Base-by-base conservation (phyloP, 2,113 vertebrate species). In the Cacatua alba region DNA sequence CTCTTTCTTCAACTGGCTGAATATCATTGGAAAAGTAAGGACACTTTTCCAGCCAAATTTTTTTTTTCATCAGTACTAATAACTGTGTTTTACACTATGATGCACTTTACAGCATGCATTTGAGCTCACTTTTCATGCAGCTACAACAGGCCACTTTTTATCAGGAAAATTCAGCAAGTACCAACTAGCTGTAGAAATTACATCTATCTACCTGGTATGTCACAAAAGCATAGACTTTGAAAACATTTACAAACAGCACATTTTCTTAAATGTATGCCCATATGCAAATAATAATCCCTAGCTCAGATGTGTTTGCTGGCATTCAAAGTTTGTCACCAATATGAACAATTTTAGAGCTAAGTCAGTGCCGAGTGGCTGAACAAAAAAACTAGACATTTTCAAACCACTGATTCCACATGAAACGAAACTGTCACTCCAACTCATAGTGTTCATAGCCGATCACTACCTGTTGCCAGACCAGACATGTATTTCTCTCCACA, bases 1-100 rank as follows among this genome's bases (percentile, higher is more conserved):
- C 97, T 97, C 77, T 95, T 97, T 97, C 90, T 94, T 95, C 89
- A 94, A 94, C 75, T 95, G 94, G 94, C 97, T 91, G 88, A 95
- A 13, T 77, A 53, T 90, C 62, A 63, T 86, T 94, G 95, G 96
- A 91, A 97, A 97, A 95, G 90, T 49, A 79, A 97, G 86, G 94
- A 65, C 94, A 90, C 87, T 93, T 96, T 91, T 93, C 97, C 96
- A 94, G 86, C 82, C 88, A 68, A 78, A 55, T 81, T 55, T 94
- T 83, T 39, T 41, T 86, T 92, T 92, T 85, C 31, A 93, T 72
- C 82, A 94, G 90, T 95, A 88, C 76, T 90, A 95, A 94, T 63
- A 96, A 55, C 65, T 80, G 60, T 17, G 2, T 84, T 92, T 92
- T 84, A 13, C 62, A 62, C 51, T 86, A 39, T 10, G 77, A 86